Conservation (phyloP, 2,888 invertebrate species). For the Drosophila monieri region DNA sequence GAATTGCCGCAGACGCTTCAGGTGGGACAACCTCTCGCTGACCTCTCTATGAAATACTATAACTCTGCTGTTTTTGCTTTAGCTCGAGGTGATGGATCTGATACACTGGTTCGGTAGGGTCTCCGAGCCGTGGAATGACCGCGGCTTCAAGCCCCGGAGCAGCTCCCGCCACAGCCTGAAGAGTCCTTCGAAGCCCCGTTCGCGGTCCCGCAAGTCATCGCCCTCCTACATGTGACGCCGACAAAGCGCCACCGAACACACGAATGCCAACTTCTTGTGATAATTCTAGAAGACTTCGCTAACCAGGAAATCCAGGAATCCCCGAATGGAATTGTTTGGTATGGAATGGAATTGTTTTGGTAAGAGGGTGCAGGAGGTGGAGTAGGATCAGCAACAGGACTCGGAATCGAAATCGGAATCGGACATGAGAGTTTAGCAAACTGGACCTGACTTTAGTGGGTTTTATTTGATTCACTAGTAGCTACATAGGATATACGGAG, state of each 20-base stretch:
- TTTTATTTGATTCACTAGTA: conserved; percentile 36
- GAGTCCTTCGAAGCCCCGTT: conserved; percentile 80
- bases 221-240: conserved; percentile 82
- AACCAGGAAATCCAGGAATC: conserved; percentile 3
- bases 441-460: conserved; percentile 35
- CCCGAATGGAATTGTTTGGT: conserved; percentile 9
- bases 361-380: conserved; percentile 7
- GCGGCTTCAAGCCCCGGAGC: conserved; percentile 71
- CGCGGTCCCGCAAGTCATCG: conserved; percentile 81
- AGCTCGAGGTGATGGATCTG: conserved; percentile 82
- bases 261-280: conserved; percentile 46
- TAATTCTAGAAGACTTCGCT: conserved; percentile 40
- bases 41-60: neutral
- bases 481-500: conserved; percentile 32
- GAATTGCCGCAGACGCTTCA: conserved; percentile 80
- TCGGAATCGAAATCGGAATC: neutral
- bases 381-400: neutral
- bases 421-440: conserved; percentile 29
- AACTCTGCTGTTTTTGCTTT: neutral
- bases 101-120: conserved; percentile 82
- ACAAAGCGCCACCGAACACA: conserved; percentile 51
- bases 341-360: conserved; percentile 15
- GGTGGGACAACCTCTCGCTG: conserved; percentile 45
- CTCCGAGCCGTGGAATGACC: conserved; percentile 81
- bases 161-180: conserved; percentile 79